Evolutionary conservation across 2,797 vertebrate species (phyloP).

Genomic region (Etheostoma perlongum): DNA sequence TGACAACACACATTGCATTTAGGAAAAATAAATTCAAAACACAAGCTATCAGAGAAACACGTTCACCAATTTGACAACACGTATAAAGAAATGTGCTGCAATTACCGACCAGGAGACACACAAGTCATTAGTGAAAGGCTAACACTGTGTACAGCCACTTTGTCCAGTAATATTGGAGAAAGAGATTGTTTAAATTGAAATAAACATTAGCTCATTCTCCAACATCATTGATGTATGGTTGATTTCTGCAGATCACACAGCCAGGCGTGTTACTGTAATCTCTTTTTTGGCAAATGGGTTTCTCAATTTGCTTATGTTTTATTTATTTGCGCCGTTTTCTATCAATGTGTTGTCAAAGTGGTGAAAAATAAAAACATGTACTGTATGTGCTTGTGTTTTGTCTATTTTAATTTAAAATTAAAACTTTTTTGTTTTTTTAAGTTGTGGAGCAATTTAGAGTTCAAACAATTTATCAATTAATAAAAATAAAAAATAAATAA

Average conservation of each 20-base stretch:
- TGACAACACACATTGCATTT: background rate
- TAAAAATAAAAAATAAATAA: background rate
- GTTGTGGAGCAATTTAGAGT: background rate
- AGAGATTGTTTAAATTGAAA: background rate
- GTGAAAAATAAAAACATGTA: background rate
- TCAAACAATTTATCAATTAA: background rate
- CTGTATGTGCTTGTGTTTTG: background rate
- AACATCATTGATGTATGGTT: no score
- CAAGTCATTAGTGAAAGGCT: background rate
- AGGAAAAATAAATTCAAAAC: background rate
- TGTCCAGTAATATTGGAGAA: background rate
- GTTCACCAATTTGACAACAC: background rate
- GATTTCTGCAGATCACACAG: background rate
- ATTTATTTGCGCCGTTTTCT: background rate
- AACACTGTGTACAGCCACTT: background rate
- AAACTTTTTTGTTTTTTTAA: background rate
- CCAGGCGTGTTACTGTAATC: background rate
- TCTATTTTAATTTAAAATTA: background rate
- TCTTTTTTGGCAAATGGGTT: background rate
- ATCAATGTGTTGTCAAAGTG: background rate
- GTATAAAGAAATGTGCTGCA: background rate
- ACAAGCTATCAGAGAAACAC: background rate
- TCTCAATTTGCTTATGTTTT: background rate
- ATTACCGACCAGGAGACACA: background rate
- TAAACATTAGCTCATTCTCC: constrained; percentile 11